Percentiles rank a stretch among this genome's conserved stretches.
Evolutionary conservation across 2,797 vertebrate species (phyloP).

Genomic region (Typhlichthys eigenmanni): DNA sequence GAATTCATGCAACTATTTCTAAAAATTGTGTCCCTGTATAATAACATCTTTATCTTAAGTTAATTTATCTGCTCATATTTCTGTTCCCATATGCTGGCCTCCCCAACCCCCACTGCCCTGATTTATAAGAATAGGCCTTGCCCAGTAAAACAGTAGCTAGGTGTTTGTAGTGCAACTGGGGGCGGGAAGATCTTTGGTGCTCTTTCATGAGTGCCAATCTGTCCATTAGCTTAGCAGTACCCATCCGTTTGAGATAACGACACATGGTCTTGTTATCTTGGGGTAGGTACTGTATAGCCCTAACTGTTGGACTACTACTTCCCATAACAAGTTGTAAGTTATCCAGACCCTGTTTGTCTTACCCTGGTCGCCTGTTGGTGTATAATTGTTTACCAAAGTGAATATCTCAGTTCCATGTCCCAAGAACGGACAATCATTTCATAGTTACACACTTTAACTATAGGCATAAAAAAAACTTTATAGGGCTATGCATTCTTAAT

Average conservation of each 20-base stretch:
- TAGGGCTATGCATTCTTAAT: background rate
- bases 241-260: conserved; percentile 33
- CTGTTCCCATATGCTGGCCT: conserved; percentile 1
- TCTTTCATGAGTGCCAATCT: conserved; percentile 46
- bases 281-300: conserved; percentile 45
- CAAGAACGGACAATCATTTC: too few relatives aligned
- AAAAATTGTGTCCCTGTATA: conserved; percentile 13
- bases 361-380: too few relatives aligned
- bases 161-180: conserved; percentile 50
- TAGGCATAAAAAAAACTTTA: too few relatives aligned
- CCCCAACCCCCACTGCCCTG: conserved; percentile 26
- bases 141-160: conserved; percentile 53
- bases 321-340: conserved; percentile 29
- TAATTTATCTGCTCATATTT: conserved; percentile 39
- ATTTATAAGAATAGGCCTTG: conserved; percentile 65
- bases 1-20: background rate
- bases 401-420: too few relatives aligned
- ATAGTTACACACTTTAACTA: too few relatives aligned
- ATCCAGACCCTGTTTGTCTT: conserved; percentile 6
- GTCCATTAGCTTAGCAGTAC: conserved; percentile 54
- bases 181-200: conserved; percentile 42
- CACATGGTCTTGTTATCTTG: conserved; percentile 39
- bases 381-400: too few relatives aligned
- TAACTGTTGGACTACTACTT: conserved; percentile 56
- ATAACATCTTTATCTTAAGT: conserved; percentile 48